Conservation (phyloP, 2,797 vertebrate species). For the Cirrhinus mrigala region DNA sequence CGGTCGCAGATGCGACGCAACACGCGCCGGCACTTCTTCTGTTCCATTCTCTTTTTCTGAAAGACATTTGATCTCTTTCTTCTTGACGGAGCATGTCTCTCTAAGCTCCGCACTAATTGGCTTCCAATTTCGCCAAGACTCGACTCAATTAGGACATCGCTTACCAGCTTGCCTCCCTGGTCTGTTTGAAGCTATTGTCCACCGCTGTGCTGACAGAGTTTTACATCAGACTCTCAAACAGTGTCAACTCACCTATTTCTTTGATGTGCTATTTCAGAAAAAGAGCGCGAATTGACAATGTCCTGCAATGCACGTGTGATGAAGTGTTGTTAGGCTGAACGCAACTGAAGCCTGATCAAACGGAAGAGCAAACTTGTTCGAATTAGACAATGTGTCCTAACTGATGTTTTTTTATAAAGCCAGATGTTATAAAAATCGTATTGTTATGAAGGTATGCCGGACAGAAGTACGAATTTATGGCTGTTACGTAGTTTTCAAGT, state of each 20-base stretch:
- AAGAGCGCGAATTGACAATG: conserved; percentile 49
- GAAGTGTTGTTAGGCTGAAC: conserved; percentile 50
- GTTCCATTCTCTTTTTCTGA: conserved; percentile 36
- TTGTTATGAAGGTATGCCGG: conserved; percentile 1
- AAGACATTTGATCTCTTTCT: conserved; percentile 63
- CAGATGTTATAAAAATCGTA: neutral
- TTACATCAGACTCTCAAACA: conserved; percentile 53
- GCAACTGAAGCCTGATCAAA: conserved; percentile 57
- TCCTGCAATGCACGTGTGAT: conserved; percentile 55
- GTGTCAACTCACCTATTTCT: conserved; percentile 53
- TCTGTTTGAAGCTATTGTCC: conserved; percentile 57
- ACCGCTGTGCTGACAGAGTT: conserved; percentile 49
- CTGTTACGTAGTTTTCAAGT: neutral
- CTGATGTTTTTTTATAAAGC: neutral
- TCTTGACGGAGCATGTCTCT: conserved; percentile 52
- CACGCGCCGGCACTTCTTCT: conserved; percentile 45
- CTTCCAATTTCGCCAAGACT: conserved; percentile 57
- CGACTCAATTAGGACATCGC: conserved; percentile 60
- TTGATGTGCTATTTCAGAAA: conserved; percentile 51
- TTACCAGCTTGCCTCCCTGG: conserved; percentile 45
- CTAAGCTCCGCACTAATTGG: conserved; percentile 62
- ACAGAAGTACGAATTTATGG: neutral
- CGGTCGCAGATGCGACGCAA: conserved; percentile 48
- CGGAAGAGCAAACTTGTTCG: neutral
- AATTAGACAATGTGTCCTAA: neutral